A percentile compares a stretch with the other conserved stretches of the same genome.
phyloP scores from a whole-genome alignment of 2,888 invertebrate species.

The Ecdyonurus torrentis region DNA sequence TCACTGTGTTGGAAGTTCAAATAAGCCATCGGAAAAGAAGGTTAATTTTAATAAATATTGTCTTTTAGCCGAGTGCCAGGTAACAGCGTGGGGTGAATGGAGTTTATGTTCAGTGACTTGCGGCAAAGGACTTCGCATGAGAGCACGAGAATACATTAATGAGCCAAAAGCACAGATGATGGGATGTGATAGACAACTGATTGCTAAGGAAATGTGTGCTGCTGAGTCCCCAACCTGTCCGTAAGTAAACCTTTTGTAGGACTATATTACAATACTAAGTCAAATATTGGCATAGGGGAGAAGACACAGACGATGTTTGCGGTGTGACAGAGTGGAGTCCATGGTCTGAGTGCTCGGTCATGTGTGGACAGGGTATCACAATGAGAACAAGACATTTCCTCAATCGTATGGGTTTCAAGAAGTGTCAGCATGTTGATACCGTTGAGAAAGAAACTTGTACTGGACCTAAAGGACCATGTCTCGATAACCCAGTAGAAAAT shows the following conservation, averaged over 20 bases:
- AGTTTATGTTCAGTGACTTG: conserved; percentile 70
- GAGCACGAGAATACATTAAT: conserved; percentile 51
- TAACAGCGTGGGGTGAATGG: conserved; percentile 59
- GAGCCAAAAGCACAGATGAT: conserved; percentile 55
- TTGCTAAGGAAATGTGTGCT: conserved; percentile 76
- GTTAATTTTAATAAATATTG: neutral
- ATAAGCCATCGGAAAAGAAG: no score
- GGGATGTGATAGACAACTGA: conserved; percentile 51
- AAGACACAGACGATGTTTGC: conserved; percentile 31
- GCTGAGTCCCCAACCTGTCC: conserved; percentile 55
- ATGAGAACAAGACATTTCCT: conserved; percentile 58
- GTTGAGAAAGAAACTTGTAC: conserved; percentile 63
- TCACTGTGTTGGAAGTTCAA: no score
- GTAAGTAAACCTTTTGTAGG: conserved; percentile 38
- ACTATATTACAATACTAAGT: conserved; percentile 18
- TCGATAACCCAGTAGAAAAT: neutral
- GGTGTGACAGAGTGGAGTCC: conserved; percentile 52
- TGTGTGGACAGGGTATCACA: conserved; percentile 63
- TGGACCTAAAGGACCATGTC: neutral
- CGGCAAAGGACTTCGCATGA: conserved; percentile 71
- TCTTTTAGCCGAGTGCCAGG: conserved; percentile 59
- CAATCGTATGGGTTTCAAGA: conserved; percentile 59
- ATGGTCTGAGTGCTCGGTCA: conserved; percentile 77
- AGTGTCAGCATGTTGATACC: conserved; percentile 56
- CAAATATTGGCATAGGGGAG: conserved; percentile 23